phyloP scores from a whole-genome alignment of 2,888 invertebrate genomes.

The Campoplex capitator region DNA sequence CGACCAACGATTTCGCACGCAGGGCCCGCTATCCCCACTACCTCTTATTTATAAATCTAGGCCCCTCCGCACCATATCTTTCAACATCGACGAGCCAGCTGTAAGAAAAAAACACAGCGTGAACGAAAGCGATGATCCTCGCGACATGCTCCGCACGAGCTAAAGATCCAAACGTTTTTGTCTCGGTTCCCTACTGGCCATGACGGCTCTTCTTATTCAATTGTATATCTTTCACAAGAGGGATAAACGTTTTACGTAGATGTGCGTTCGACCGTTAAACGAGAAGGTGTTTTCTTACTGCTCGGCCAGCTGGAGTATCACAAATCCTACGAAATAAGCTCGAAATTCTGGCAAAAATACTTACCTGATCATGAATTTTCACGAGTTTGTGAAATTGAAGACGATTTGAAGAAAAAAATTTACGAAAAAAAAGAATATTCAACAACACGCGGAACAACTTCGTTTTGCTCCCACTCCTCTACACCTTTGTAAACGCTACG shows the following conservation, averaged over 20 bases:
- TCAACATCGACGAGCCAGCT: neutral
- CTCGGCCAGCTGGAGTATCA: conserved; percentile 4
- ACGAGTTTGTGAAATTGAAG: neutral
- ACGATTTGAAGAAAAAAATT: neutral
- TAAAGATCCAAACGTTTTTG: conserved; percentile 29
- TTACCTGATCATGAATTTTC: neutral
- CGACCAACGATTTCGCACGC: neutral
- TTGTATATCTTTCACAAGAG: neutral
- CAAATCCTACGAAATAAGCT: neutral
- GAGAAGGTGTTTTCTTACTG: conserved; percentile 11
- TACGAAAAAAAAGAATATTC: neutral
- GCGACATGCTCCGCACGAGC: conserved; percentile 13
- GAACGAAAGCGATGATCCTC: conserved; percentile 12
- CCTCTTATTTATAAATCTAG: conserved; percentile 1
- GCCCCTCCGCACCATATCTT: neutral
- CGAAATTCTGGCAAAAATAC: neutral
- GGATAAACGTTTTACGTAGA: neutral
- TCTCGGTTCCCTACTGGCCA: conserved; percentile 19
- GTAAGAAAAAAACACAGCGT: neutral
- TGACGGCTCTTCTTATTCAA: conserved; percentile 13
- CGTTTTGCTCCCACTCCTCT: neutral
- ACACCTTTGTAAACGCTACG: neutral
- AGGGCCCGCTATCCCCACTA: neutral
- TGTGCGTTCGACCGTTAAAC: conserved; percentile 11
- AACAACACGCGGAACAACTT: neutral